These are phyloP conservation scores for Morpho deidamia DNA, from an alignment of 2,888 invertebrate genomes.

Conservation along the genomic window DNA sequence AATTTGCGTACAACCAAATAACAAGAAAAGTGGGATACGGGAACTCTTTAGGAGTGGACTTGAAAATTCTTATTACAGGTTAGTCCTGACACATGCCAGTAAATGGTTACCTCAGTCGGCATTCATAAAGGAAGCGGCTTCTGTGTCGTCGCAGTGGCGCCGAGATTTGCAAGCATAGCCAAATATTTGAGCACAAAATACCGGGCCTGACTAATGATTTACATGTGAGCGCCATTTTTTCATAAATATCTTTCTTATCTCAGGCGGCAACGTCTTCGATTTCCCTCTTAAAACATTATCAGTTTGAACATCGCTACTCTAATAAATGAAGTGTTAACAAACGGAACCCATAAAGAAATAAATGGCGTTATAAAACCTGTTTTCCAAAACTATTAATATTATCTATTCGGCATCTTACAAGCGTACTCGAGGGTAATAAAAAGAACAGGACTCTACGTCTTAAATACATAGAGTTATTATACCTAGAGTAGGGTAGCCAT, in stretches of 20 bases:
- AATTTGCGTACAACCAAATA: no score
- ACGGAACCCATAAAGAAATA: slow-evolving; percentile 23
- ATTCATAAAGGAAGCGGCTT: slow-evolving; percentile 40
- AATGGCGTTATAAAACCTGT: slow-evolving; percentile 23
- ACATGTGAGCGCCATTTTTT: slow-evolving; percentile 58
- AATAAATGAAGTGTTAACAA: slow-evolving; percentile 22
- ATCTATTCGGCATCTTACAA: slow-evolving; percentile 34
- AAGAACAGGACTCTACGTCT: no score
- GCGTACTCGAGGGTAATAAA: slow-evolving; percentile 27
- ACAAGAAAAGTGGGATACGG: no score
- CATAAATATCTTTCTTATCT: slow-evolving; percentile 35
- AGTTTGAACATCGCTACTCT: slow-evolving; percentile 16
- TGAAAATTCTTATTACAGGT: no score
- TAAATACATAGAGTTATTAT: no score
- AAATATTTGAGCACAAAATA: slow-evolving; percentile 62
- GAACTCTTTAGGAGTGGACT: no score
- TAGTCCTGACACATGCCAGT: no score
- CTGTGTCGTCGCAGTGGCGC: slow-evolving; percentile 52
- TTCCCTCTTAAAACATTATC: slow-evolving; percentile 27
- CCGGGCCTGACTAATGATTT: slow-evolving; percentile 65
- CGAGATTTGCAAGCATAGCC: slow-evolving; percentile 63
- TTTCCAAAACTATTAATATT: slow-evolving; percentile 21
- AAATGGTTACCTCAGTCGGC: slow-evolving; percentile 30
- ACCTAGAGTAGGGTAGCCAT: no score
- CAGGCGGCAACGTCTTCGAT: slow-evolving; percentile 31